Percentiles rank a stretch among this genome's conserved stretches.
Evolutionary conservation across 2,888 invertebrate genomes (phyloP).

Genomic region (Harpalus rufipes): DNA sequence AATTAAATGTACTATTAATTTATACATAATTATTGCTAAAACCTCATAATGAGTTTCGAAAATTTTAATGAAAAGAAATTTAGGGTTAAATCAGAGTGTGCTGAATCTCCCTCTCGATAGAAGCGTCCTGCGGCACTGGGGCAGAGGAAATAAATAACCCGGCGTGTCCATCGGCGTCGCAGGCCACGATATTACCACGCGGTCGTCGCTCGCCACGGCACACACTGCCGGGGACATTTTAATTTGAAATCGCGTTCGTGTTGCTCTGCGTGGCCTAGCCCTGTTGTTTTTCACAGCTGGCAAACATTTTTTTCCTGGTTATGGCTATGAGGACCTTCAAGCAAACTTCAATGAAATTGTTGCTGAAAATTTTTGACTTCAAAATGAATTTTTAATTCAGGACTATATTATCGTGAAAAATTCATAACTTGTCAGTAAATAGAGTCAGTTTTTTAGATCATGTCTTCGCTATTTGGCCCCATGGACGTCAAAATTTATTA

Average conservation of each 20-base stretch:
- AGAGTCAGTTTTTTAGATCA: too few relatives aligned
- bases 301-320: slow-evolving; percentile 47
- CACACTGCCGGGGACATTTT: slow-evolving; percentile 56
- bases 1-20: too few relatives aligned
- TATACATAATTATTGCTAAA: neutral
- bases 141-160: slow-evolving; percentile 41
- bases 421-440: too few relatives aligned
- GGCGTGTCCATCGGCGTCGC: slow-evolving; percentile 26
- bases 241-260: slow-evolving; percentile 48
- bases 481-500: too few relatives aligned
- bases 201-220: neutral
- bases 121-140: slow-evolving; percentile 2
- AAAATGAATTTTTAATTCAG: slow-evolving; percentile 46
- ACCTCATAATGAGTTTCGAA: neutral
- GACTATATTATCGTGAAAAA: neutral
- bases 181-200: slow-evolving; percentile 36
- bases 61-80: neutral
- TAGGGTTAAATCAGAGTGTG: neutral
- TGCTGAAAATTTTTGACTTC: slow-evolving; percentile 22
- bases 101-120: neutral
- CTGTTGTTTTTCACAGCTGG: slow-evolving; percentile 48
- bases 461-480: too few relatives aligned
- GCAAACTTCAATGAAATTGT: slow-evolving; percentile 39
- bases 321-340: slow-evolving; percentile 26
- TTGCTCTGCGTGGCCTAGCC: slow-evolving; percentile 25